A percentile compares a stretch with the other conserved stretches of the same genome.
Evolutionary conservation across 2,888 invertebrate species (phyloP).

Genomic region (Mycalesis mineus): DNA sequence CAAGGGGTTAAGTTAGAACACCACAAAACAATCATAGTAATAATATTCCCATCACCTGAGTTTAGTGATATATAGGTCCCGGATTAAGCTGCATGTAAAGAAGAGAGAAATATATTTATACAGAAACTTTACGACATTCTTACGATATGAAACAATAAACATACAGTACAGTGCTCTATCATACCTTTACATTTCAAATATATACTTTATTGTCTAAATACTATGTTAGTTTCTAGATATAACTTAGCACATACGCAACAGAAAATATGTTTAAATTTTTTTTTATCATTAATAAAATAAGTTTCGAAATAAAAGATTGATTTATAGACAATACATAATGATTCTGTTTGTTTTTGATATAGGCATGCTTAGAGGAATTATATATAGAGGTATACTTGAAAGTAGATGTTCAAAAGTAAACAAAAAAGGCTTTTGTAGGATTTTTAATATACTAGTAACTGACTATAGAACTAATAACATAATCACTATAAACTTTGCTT

Average conservation of each 20-base stretch:
- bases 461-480: neutral
- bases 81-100: conserved; percentile 79
- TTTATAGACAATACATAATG: no score
- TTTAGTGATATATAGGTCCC: conserved; percentile 79
- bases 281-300: no score
- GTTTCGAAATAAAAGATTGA: no score
- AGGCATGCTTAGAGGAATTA: no score
- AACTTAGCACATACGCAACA: conserved; percentile 12
- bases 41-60: conserved; percentile 75
- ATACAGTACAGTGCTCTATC: conserved; percentile 18
- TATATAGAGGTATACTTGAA: no score
- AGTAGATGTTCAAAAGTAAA: neutral
- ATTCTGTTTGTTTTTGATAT: no score
- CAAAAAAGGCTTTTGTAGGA: no score
- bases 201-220: conserved; percentile 10
- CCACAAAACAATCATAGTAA: conserved; percentile 47
- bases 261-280: no score
- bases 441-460: no score
- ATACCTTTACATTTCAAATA: conserved; percentile 11
- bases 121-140: conserved; percentile 33
- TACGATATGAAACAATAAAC: conserved; percentile 13
- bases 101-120: conserved; percentile 72
- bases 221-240: conserved; percentile 22
- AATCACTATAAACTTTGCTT: no score
- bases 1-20: conserved; percentile 37